Evolutionary conservation across 2,888 invertebrate species (phyloP).

Genomic region (Andrena praecox): DNA sequence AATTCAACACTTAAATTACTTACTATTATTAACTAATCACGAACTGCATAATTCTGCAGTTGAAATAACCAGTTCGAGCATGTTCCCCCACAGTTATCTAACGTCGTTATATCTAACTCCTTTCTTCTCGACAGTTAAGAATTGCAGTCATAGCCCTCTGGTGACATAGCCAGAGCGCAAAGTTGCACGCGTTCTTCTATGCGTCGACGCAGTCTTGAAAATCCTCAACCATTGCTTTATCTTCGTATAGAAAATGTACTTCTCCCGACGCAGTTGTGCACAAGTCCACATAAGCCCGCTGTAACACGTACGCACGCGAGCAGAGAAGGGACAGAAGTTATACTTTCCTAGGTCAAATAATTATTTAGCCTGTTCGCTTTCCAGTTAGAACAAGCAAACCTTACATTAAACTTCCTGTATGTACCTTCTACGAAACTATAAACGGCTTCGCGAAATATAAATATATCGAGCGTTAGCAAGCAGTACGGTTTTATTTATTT

Average conservation of each 20-base stretch:
- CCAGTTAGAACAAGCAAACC: neutral
- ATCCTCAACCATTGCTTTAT: neutral
- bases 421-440: neutral
- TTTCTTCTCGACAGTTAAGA: neutral
- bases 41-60: too few relatives aligned
- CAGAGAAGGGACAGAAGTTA: neutral
- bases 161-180: neutral
- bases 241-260: neutral
- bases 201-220: neutral
- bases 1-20: too few relatives aligned
- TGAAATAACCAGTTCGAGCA: too few relatives aligned
- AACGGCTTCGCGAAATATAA: slow-evolving; percentile 1
- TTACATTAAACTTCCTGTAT: neutral
- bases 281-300: neutral
- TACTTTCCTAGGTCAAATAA: neutral
- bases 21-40: too few relatives aligned
- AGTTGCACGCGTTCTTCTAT: neutral
- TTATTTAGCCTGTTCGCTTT: neutral
- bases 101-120: too few relatives aligned
- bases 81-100: too few relatives aligned
- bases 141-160: neutral
- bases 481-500: slow-evolving; percentile 21
- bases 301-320: neutral
- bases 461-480: slow-evolving; percentile 10
- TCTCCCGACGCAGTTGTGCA: neutral